Conservation (phyloP, 2,888 invertebrate species). For the Sthenelais limicola region DNA sequence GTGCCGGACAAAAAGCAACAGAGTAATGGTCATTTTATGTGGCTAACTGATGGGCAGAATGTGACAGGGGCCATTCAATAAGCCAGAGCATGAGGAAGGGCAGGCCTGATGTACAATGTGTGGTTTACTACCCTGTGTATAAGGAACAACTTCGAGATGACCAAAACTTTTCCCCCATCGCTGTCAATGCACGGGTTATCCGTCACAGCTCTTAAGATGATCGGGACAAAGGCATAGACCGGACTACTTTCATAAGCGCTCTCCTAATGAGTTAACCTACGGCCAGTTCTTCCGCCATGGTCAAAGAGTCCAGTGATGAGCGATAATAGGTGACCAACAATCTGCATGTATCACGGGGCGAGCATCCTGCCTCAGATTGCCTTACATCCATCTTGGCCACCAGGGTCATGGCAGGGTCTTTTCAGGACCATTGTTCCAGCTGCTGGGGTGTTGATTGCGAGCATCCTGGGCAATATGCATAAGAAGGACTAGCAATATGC, state of each 20-base stretch:
- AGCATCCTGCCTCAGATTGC: conserved; percentile 34
- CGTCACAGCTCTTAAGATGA: conserved; percentile 15
- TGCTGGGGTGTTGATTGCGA: conserved; percentile 22
- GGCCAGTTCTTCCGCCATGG: conserved; percentile 30
- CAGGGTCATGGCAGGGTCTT: conserved; percentile 34
- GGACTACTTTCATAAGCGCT: conserved; percentile 28
- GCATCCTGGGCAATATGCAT: conserved; percentile 25
- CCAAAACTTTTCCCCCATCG: conserved; percentile 24
- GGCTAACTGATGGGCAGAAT: too few relatives aligned
- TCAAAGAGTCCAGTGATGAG: conserved; percentile 18
- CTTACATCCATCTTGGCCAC: conserved; percentile 37
- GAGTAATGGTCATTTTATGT: too few relatives aligned
- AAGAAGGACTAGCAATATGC: conserved; percentile 24
- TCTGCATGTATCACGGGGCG: conserved; percentile 33
- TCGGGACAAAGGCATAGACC: not conserved
- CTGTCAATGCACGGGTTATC: conserved; percentile 23
- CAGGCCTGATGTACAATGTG: too few relatives aligned
- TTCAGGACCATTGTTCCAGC: conserved; percentile 35
- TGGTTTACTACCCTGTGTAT: too few relatives aligned
- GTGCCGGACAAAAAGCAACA: too few relatives aligned
- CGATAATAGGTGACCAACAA: conserved; percentile 40
- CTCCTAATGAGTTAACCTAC: conserved; percentile 38
- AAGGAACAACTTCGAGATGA: conserved; percentile 9
- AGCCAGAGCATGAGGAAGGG: too few relatives aligned
- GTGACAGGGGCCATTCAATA: too few relatives aligned